Base-by-base conservation (phyloP, 2,888 invertebrate genomes). In the Temnothorax ravouxi region DNA sequence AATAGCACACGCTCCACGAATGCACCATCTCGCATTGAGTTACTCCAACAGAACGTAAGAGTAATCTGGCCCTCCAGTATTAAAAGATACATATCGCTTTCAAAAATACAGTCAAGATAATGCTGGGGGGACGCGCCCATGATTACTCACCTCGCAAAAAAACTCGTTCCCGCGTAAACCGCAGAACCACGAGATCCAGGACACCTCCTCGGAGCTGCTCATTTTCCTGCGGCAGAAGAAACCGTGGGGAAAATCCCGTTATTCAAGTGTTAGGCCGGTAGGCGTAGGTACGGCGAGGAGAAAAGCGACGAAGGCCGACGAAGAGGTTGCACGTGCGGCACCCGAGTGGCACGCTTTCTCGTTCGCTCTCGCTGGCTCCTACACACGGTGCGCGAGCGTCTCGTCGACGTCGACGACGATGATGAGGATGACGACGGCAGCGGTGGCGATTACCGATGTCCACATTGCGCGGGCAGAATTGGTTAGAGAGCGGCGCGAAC, bases 141-240 rank as follows among this genome's bases (percentile, higher is more conserved):
- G 11, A 34, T 34, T 3, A 75, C 95, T 96, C 95, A 99, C 99
- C 97, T 99, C 99, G 95, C 99, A 99, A 95, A 99, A 99, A 96
- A 99, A 99, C 95, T 99, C 99, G 96, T 99, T 99, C 94, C 99
- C 99, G 92, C 99, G 97, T 92, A 99, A 97, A 92, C 99, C 99
- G 96, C 99, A 99, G 96, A 99, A 99, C 99, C 99, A 99, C 93
- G 99, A 98, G 95, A 99, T 99, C 99, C 99, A 99, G 93, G 99
- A 99, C 94, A 99, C 99, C 97, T 99, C 99, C 97, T 99, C 99
- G 95, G 99, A 99, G 96, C 99, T 99, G 97, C 99, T 99, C 99
- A 99, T 99, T 97, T 98, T 98, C 96, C 98, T 98, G 95, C 92
- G 79, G 56, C 83, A 72, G 77, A 90, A 89, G 82, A 85, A 86